These are phyloP conservation scores for Etheostoma perlongum DNA, from an alignment of 2,797 vertebrate genomes.

Conservation along the genomic window DNA sequence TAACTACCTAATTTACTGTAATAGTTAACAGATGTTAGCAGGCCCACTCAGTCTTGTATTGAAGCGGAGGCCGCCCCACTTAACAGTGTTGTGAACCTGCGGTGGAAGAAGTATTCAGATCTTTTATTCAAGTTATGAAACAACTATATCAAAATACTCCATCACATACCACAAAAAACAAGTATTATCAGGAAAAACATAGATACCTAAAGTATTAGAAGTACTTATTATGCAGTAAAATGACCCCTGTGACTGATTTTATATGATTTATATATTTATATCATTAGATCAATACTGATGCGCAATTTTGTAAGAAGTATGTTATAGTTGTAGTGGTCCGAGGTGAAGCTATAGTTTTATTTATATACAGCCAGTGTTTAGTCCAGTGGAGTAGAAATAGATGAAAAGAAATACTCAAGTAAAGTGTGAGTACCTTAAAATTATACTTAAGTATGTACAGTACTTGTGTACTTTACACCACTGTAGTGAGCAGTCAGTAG, in stretches of 20 bases:
- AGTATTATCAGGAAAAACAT: neutral
- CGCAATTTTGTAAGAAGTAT: too few species aligned
- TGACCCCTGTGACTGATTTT: too few species aligned
- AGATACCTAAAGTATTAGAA: neutral
- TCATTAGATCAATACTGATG: neutral
- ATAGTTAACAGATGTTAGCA: conserved; percentile 39
- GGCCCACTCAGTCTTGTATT: neutral
- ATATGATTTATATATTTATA: too few species aligned
- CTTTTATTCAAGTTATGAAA: neutral
- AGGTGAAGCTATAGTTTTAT: neutral
- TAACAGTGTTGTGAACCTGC: neutral
- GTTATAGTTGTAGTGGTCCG: neutral
- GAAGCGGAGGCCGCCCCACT: conserved; percentile 8
- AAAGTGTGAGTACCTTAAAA: too few species aligned
- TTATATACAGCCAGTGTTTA: too few species aligned
- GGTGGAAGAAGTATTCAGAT: neutral
- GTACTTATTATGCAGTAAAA: neutral
- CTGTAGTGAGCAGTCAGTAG: conserved; percentile 24
- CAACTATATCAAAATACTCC: neutral
- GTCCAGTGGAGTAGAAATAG: too few species aligned
- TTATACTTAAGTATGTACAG: neutral
- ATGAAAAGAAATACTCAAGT: neutral
- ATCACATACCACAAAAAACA: neutral
- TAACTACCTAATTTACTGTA: conserved; percentile 40
- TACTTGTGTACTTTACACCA: neutral